Evolutionary conservation across 2,888 invertebrate genomes (phyloP), one percentile per base, ranked within the genome.

Genomic region (Sphaerophoria taeniata): DNA sequence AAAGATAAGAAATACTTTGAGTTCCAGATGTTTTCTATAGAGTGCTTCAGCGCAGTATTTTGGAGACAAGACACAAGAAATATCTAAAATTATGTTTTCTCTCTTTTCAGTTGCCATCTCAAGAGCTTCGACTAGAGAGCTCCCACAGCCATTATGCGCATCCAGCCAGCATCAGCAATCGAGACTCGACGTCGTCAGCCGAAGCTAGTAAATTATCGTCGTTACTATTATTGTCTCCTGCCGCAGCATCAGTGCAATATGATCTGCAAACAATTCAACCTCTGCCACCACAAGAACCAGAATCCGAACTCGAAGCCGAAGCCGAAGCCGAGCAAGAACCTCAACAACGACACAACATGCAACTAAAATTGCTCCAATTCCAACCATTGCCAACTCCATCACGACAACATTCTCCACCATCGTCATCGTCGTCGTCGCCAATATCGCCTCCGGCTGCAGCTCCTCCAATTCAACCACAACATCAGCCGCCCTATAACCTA

Each of bases 401-500:
- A 33, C 75, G 63, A 36, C 79, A 70, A 80, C 70, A 83, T 61
- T 72, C 76, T 51, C 84, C 70, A 34, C 85, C 87, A 69, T 70
- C 58, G 49, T 24, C 2, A 24, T 24, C 24, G 43, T 39, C 39
- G 39, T 6, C 39, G 3, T 1, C 9, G 39, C 7, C 9, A 39
- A 12, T 43, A 9, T 12, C 43, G 11, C 43, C 43, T 43, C 81
- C 16, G 3, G 47, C 63, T 6, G 47, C 49, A 49, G 12, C 12
- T 47, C 65, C 73, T 51, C 87, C 77, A 24, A 24, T 24, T 24
- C 24, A 24, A 24, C 24, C 24, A 24, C 24, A 24, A 24, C 24
- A 24, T 56, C 87, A 49, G 75, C 87, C 67, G 85, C 87, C 78
- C 51, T 86, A 78, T 49, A 82, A 82, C 47, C 82, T 81, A 56